Evolutionary conservation across 1,140 invertebrate species (phyloP).

Genomic region (Bombus pyrosoma): DNA sequence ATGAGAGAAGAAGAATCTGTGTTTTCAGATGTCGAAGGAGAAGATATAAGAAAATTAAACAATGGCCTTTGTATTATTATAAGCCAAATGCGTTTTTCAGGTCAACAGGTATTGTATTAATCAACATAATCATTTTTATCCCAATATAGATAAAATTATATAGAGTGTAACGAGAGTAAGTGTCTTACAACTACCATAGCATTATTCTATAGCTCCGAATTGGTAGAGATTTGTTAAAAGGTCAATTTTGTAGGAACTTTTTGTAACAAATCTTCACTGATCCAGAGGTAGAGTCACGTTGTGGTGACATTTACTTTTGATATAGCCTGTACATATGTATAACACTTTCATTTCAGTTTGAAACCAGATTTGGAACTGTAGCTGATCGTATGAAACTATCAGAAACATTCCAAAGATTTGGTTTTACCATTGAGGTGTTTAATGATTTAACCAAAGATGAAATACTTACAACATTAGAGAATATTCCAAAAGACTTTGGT

Average conservation of each 20-base stretch:
- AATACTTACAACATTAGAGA: constrained; percentile 47
- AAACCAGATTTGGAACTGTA: constrained; percentile 52
- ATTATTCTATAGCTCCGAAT: too few relatives aligned
- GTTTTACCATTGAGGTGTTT: constrained; percentile 42
- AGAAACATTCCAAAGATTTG: constrained; percentile 62
- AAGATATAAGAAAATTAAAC: constrained; percentile 38
- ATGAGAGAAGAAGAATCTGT: neutral
- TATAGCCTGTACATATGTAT: neutral
- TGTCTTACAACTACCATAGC: too few relatives aligned
- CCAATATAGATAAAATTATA: neutral
- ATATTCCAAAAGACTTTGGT: constrained; percentile 40
- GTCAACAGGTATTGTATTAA: constrained; percentile 29
- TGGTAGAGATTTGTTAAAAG: too few relatives aligned
- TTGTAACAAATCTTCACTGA: too few relatives aligned
- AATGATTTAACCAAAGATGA: constrained; percentile 46
- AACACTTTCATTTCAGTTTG: constrained; percentile 49
- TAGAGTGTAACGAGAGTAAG: neutral
- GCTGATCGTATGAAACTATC: constrained; percentile 49
- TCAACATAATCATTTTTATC: neutral
- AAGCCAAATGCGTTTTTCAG: constrained; percentile 61
- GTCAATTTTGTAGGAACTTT: too few relatives aligned
- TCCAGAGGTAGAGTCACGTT: too few relatives aligned
- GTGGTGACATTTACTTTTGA: too few relatives aligned
- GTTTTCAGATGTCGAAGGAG: too few relatives aligned
- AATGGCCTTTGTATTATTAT: constrained; percentile 68